These are phyloP conservation scores for Phalacrocorax carbo DNA, from an alignment of 2,113 vertebrate species.

Conservation along the genomic window DNA sequence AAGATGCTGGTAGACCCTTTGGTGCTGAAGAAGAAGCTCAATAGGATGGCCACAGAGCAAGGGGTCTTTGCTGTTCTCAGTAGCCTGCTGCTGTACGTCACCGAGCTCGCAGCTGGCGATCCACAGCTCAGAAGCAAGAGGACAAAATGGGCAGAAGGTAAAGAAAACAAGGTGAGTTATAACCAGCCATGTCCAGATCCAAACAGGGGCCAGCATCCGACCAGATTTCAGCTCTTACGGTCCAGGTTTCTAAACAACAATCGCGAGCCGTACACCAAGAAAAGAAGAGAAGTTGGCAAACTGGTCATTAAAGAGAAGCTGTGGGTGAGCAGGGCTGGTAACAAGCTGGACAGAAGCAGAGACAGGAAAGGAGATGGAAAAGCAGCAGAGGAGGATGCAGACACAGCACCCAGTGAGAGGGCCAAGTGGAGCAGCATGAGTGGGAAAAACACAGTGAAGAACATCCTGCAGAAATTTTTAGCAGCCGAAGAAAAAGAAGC, in stretches of 20 bases:
- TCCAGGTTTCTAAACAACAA: slow-evolving; percentile 83
- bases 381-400: background rate
- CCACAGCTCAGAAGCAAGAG: slow-evolving; percentile 10
- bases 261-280: slow-evolving; percentile 75
- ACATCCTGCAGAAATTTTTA: slow-evolving; percentile 82
- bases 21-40: slow-evolving; percentile 79
- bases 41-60: slow-evolving; percentile 65
- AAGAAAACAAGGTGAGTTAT: background rate
- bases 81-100: slow-evolving; percentile 83
- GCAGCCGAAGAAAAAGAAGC: slow-evolving; percentile 77
- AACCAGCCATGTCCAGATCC: background rate
- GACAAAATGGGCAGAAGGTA: slow-evolving; percentile 20
- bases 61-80: slow-evolving; percentile 79
- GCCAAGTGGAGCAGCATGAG: background rate
- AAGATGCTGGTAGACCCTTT: slow-evolving; percentile 60
- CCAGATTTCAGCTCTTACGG: slow-evolving; percentile 86
- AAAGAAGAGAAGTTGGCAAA: slow-evolving; percentile 83
- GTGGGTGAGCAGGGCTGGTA: slow-evolving; percentile 34
- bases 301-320: slow-evolving; percentile 74
- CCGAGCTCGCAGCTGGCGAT: background rate
- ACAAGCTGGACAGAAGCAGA: slow-evolving; percentile 59
- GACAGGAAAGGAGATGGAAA: slow-evolving; percentile 8
- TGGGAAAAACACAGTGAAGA: slow-evolving; percentile 77
- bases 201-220: slow-evolving; percentile 62
- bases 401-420: background rate